Base-by-base conservation (phyloP, 2,113 vertebrate species). In the Oceanodroma tethys region DNA sequence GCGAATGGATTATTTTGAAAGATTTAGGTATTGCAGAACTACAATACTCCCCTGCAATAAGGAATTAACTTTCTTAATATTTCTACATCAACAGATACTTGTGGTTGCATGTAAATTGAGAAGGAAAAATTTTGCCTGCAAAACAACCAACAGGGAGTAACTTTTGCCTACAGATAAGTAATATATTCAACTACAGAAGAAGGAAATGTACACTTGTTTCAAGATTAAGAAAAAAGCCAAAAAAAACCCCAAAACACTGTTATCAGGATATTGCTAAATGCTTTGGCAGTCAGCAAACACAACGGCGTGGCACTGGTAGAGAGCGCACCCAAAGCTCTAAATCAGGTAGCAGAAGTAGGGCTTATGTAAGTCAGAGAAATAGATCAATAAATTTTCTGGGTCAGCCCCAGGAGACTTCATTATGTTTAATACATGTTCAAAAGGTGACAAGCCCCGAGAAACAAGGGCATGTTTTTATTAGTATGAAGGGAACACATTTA, bases 201-300 rank as follows among this genome's bases (percentile, higher is more conserved):
- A 52, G 19, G 43, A 92, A 91, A 73, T 29, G 18, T 48, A 40
- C 40, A 20, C 20, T 58, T 91, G 3, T 26, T 72, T 63, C 6
- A 13, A 68, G 63, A 56, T 71, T 71, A 10, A 22, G 70, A 66
- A 86, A 29, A 34, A 40, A 25, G 4, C 9, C 10, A 13, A 18
- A 29, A 30, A 27, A 10, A 4, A 1, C 14, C 7, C 2, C 16
- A 13, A 34, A 10, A 30, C 16, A 19, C 23, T 1, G 3, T 22
- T 52, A 34, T 68, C 17, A 62, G 65, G 36, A 53, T 67, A 62
- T 76, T 66, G 52, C 40, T 74, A 55, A 91, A 88, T 63, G 23
- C 30, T 81, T 81, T 67, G 53, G 48, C 34, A 90, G 53, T n/a
- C 40, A 48, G 50, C 60, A 74, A 50, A 15, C 11, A 25, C 53